phyloP scores from a whole-genome alignment of 2,113 vertebrate species.

The Maylandia zebra region DNA sequence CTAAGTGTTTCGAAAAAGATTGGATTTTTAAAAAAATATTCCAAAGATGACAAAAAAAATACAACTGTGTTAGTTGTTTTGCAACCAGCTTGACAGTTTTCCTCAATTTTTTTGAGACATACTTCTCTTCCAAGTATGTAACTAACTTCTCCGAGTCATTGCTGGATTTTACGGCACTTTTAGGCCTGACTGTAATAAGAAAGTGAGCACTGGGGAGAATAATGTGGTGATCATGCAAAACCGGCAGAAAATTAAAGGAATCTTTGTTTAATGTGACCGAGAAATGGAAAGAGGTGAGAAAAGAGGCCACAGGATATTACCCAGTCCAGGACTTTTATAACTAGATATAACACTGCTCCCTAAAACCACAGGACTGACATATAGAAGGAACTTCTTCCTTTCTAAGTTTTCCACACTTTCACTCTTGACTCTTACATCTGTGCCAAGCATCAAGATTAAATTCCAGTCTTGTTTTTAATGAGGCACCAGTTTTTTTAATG shows the following conservation, averaged over 20 bases:
- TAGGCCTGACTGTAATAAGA: neutral
- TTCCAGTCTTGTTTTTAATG: neutral
- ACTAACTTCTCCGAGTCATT: neutral
- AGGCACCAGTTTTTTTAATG: neutral
- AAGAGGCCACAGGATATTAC: neutral
- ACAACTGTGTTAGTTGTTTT: neutral
- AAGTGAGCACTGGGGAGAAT: neutral
- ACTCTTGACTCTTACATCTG: neutral
- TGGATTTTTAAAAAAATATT: accelerated
- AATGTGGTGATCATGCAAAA: neutral
- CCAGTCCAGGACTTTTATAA: neutral
- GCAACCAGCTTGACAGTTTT: neutral
- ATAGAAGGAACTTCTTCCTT: neutral
- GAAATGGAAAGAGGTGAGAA: neutral
- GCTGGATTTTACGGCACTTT: neutral
- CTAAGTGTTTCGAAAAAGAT: neutral
- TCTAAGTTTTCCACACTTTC: neutral
- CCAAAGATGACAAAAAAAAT: neutral
- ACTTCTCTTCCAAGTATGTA: neutral
- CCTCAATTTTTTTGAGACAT: neutral
- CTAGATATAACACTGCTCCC: neutral
- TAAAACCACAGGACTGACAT: neutral
- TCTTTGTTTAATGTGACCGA: neutral
- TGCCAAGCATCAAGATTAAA: neutral
- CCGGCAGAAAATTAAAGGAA: neutral